These are phyloP conservation scores for Urocitellus parryii DNA, from an alignment of 2,113 vertebrate species.

Conservation along the genomic window DNA sequence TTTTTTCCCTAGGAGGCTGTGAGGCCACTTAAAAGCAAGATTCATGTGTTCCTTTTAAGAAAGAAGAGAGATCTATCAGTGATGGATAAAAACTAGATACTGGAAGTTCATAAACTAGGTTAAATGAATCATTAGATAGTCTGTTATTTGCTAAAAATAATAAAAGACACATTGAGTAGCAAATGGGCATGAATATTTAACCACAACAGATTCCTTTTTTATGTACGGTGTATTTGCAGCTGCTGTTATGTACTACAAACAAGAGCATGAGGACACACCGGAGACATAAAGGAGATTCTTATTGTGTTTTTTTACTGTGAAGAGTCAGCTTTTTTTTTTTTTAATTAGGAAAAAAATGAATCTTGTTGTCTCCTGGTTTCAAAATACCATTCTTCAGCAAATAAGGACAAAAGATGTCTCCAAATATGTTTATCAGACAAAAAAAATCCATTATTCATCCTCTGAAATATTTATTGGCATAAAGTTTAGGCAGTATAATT, in stretches of 20 bases:
- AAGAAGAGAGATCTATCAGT: constrained; percentile 24
- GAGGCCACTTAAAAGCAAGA: not conserved
- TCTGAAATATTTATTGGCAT: constrained; percentile 30
- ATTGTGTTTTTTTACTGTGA: not conserved
- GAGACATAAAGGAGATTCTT: not conserved
- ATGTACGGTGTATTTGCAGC: not conserved
- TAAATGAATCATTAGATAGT: constrained; percentile 79
- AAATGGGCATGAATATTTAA: constrained; percentile 79
- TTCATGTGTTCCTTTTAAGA: not conserved
- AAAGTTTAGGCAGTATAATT: constrained; percentile 40
- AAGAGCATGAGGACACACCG: not conserved
- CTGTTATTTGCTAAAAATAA: constrained; percentile 79
- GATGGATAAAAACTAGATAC: constrained; percentile 64
- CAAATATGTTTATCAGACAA: constrained; percentile 31
- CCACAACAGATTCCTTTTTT: not conserved
- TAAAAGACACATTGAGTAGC: constrained; percentile 77
- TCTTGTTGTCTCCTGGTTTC: not conserved
- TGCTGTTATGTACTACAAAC: not conserved
- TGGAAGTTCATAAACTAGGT: constrained; percentile 49
- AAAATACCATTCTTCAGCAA: constrained; percentile 56
- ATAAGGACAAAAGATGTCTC: not conserved
- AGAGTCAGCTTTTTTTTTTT: constrained; percentile 53
- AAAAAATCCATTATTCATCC: constrained; percentile 40
- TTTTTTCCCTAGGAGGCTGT: not conserved
- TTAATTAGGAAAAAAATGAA: constrained; percentile 57